phyloP scores from a whole-genome alignment of 1,140 invertebrate species.

The Aphis gossypii region DNA sequence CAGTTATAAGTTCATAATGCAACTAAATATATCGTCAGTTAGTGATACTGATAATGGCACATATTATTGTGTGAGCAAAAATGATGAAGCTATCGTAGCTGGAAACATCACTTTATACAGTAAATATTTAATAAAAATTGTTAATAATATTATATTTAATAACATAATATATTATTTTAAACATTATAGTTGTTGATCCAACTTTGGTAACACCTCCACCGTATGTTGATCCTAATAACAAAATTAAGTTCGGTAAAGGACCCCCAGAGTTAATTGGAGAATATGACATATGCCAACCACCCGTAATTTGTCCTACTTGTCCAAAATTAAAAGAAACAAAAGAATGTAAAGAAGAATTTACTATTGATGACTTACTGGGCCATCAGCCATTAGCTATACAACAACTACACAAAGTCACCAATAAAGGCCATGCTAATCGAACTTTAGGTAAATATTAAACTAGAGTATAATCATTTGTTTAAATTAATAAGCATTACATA shows the following conservation, averaged over 20 bases:
- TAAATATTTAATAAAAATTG: slow-evolving; percentile 3
- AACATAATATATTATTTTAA: slow-evolving; percentile 15
- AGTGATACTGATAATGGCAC: slow-evolving; percentile 72
- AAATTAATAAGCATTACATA: neutral
- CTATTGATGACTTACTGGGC: slow-evolving; percentile 67
- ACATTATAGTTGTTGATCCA: slow-evolving; percentile 65
- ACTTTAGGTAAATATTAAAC: slow-evolving; percentile 66
- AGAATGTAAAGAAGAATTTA: slow-evolving; percentile 69
- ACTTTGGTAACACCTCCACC: slow-evolving; percentile 65
- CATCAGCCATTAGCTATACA: slow-evolving; percentile 68
- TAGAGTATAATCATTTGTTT: neutral
- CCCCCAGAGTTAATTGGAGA: slow-evolving; percentile 63
- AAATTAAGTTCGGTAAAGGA: slow-evolving; percentile 61
- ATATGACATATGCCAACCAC: slow-evolving; percentile 73
- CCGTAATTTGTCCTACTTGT: slow-evolving; percentile 68
- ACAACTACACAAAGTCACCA: slow-evolving; percentile 68
- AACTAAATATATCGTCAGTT: slow-evolving; percentile 76
- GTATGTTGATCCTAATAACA: slow-evolving; percentile 42
- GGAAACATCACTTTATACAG: slow-evolving; percentile 69
- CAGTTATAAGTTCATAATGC: slow-evolving; percentile 69
- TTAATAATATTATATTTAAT: neutral
- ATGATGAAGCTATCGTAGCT: slow-evolving; percentile 78
- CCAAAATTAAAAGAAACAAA: slow-evolving; percentile 68
- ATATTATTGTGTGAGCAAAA: slow-evolving; percentile 85
- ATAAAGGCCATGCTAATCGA: slow-evolving; percentile 69